Percentiles rank a stretch among this genome's conserved stretches.
Conservation (phyloP, 2,797 vertebrate species). For the Podarcis siculus region DNA sequence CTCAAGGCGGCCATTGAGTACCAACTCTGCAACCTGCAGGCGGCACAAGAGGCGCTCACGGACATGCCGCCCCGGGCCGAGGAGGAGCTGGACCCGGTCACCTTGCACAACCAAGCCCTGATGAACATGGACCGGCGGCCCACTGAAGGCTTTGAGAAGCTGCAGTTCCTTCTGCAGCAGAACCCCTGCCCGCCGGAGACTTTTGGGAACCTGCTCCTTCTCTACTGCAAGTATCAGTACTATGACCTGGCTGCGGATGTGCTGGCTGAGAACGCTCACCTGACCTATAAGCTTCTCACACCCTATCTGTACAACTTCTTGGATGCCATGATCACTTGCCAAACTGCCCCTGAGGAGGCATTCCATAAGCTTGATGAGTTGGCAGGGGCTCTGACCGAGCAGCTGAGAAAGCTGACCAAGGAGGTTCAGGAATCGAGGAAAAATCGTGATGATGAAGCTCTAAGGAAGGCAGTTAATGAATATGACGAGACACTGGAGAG, state of each 20-base stretch:
- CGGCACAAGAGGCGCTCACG: conserved; percentile 89
- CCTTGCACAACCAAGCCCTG: conserved; percentile 94
- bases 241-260: conserved; percentile 95
- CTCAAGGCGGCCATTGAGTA: conserved; percentile 95
- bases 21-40: conserved; percentile 89
- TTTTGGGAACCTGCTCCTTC: conserved; percentile 92
- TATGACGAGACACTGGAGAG: conserved; percentile 90
- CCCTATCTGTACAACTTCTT: conserved; percentile 94
- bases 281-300: conserved; percentile 93
- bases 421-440: conserved; percentile 90
- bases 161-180: conserved; percentile 94
- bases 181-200: conserved; percentile 93
- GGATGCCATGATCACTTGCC: conserved; percentile 91
- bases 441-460: conserved; percentile 84
- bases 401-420: conserved; percentile 87
- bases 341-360: conserved; percentile 94
- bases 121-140: conserved; percentile 94
- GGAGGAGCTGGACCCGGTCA: conserved; percentile 94
- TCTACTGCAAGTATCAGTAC: conserved; percentile 96
- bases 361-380: conserved; percentile 92
- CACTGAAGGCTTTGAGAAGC: conserved; percentile 93
- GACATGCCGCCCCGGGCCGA: conserved; percentile 95
- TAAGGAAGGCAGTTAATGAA: conserved; percentile 86
- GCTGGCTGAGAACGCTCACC: conserved; percentile 93
- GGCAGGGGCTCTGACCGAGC: conserved; percentile 86